Evolutionary conservation across 2,888 invertebrate genomes (phyloP).

Genomic region (Machimus atricapillus): DNA sequence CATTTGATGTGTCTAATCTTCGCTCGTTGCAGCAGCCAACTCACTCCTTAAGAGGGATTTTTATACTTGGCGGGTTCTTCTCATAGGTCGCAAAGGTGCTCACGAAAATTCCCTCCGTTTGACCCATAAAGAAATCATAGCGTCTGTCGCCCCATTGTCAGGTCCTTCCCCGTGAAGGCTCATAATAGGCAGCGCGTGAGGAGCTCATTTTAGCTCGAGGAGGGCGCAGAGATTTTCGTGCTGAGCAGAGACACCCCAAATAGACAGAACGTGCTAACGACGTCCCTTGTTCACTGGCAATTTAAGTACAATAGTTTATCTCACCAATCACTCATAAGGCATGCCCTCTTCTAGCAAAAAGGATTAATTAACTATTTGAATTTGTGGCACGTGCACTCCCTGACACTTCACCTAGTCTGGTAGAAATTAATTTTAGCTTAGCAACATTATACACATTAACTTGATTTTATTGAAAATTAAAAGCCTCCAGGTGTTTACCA

Average conservation of each 20-base stretch:
- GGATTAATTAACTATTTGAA: neutral
- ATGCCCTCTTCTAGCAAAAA: neutral
- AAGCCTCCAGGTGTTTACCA: neutral
- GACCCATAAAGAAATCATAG: neutral
- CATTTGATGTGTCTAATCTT: neutral
- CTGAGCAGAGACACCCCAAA: neutral
- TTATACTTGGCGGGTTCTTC: neutral
- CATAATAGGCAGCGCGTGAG: neutral
- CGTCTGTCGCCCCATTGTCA: neutral
- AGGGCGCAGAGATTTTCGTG: neutral
- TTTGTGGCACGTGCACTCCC: neutral
- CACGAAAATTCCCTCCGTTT: neutral
- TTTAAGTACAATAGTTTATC: neutral
- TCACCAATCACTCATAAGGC: neutral
- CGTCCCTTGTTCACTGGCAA: neutral
- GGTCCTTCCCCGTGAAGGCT: neutral
- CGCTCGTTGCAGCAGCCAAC: neutral
- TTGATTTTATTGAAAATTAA: neutral
- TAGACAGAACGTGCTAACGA: neutral
- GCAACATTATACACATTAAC: neutral
- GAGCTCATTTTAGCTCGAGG: neutral
- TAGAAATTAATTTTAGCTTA: neutral
- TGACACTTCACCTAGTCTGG: neutral
- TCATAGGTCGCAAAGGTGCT: neutral
- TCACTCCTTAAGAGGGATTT: neutral